Conservation (phyloP, 2,888 invertebrate genomes). For the Matsumyia berberina region DNA sequence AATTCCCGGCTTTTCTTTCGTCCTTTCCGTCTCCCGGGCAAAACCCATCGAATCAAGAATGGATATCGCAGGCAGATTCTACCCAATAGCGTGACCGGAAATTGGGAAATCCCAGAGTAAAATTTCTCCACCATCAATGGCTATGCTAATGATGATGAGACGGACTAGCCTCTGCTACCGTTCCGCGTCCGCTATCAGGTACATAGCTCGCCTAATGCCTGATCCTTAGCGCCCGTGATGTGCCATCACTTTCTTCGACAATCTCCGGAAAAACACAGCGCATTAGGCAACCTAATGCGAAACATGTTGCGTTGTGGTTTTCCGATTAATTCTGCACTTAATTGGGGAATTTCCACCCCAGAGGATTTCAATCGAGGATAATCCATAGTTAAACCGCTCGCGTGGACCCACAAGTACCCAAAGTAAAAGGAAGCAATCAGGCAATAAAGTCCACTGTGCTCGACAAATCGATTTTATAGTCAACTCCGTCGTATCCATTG, state of each 20-base stretch:
- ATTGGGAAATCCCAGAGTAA: constrained; percentile 61
- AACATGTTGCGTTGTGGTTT: constrained; percentile 61
- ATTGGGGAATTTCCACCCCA: constrained; percentile 57
- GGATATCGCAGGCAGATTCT: constrained; percentile 28
- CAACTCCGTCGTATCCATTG: constrained; percentile 14
- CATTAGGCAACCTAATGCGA: constrained; percentile 67
- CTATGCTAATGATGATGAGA: constrained; percentile 57
- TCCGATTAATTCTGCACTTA: constrained; percentile 56
- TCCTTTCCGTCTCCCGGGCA: constrained; percentile 2
- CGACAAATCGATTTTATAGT: constrained; percentile 70
- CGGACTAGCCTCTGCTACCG: constrained; percentile 54
- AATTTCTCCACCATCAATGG: constrained; percentile 9
- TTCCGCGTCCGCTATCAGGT: background rate
- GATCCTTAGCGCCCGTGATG: constrained; percentile 62
- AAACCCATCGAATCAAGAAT: constrained; percentile 50
- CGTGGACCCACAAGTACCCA: constrained; percentile 29
- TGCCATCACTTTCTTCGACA: constrained; percentile 4
- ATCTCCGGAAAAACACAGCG: constrained; percentile 65
- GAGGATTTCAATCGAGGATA: constrained; percentile 65
- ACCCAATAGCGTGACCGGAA: constrained; percentile 50
- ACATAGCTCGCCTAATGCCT: no score
- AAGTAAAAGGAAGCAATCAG: constrained; percentile 70
- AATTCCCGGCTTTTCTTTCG: constrained; percentile 25
- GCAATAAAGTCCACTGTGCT: constrained; percentile 62
- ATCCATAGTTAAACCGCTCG: constrained; percentile 67